Evolutionary conservation across 1,140 invertebrate species (phyloP).

Genomic region (Caerostris darwini): DNA sequence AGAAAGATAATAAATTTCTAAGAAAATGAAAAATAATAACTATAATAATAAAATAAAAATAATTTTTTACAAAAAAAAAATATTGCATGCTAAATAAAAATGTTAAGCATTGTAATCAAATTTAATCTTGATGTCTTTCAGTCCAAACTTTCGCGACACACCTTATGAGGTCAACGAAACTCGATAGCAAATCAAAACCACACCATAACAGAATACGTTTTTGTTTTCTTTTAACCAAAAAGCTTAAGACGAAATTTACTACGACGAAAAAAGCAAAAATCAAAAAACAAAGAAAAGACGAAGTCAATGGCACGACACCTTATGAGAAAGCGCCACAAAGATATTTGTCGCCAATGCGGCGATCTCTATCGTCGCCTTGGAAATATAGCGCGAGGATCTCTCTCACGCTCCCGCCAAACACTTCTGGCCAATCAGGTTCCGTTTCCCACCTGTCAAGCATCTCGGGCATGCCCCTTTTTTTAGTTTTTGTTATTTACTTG

Average conservation of each 20-base stretch:
- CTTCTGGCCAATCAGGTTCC: conserved; percentile 5
- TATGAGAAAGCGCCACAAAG: background rate
- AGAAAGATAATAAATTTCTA: no score
- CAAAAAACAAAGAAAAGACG: background rate
- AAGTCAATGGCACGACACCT: conserved; percentile 20
- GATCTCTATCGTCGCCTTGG: conserved; percentile 14
- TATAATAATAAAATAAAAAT: no score
- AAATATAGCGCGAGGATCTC: conserved; percentile 4
- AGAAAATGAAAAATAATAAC: no score
- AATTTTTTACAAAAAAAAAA: no score
- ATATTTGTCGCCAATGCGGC: background rate
- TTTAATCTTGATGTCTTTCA: no score
- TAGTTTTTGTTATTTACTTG: background rate
- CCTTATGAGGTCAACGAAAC: background rate
- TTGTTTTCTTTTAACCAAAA: background rate
- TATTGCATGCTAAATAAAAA: no score
- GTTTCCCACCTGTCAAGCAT: conserved; percentile 28
- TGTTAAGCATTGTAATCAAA: no score
- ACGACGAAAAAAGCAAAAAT: background rate
- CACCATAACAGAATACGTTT: background rate
- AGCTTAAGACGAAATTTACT: conserved; percentile 5
- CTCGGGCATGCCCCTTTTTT: background rate
- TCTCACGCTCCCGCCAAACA: conserved; percentile 38
- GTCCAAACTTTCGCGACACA: no score
- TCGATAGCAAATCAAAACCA: background rate